Evolutionary conservation across 2,113 vertebrate species (phyloP), one percentile per base, ranked within the genome.

Genomic region (Aldabrachelys gigantea): DNA sequence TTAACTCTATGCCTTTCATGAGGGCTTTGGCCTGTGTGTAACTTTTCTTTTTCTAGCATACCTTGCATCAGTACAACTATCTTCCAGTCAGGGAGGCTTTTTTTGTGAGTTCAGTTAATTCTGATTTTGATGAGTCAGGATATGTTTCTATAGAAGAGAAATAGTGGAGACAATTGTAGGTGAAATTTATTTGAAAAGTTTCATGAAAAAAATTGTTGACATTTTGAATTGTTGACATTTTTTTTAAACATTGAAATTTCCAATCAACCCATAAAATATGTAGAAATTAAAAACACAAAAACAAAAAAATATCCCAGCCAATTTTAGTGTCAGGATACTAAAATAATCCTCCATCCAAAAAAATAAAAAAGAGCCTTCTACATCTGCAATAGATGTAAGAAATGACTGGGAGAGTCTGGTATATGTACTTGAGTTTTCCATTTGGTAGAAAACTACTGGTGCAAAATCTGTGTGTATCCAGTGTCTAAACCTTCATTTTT

Each of bases 101-200:
- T 38, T 62, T 62, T 69, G 7, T 25, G 47, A 69, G 47, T 35
- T 91, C 25, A 22, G 12, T 91, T 93, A 92, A 92, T 85, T 85
- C 85, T 86, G 29, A 85, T 78, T 92, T 86, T 84, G 83, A 62
- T 87, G 75, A 84, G 72, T 85, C 78, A 82, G 56, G 44, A 62
- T 65, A 35, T 54, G 49, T 49, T 88, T 9, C 21, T 90, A 3
- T 54, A 35, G 17, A 57, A 8, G 49, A 69, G 2, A 84, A 24
- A 21, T 56, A 22, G 50, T 25, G 12, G 6, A 22, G n/a, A 38
- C 3, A 94, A 38, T 0, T 35, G 4, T 57, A 62, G 80, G 50
- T 22, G 81, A 91, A 56, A 35, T 80, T 89, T 78, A 52, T 47
- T 8, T 72, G 10, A 86, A 69, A 0, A 0, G 41, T 47, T 84